Evolutionary conservation across 2,888 invertebrate species (phyloP), one percentile per base, ranked within the genome.

Genomic region (Melanophora roralis): DNA sequence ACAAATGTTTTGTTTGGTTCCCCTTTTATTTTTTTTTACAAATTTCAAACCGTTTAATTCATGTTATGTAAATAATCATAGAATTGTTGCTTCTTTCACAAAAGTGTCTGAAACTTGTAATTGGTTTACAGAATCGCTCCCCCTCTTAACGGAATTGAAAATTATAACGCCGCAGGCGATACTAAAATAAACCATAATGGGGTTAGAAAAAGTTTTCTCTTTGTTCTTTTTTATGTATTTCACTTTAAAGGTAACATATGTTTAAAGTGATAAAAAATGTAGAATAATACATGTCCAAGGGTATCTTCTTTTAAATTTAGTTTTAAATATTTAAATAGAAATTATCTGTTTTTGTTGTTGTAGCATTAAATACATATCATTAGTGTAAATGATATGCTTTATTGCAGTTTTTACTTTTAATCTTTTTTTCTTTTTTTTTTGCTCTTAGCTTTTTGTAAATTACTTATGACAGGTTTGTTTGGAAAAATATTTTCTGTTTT

Each of bases 61-160:
- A 55, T 62, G 64, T 67, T 76, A 80, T 67, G 71, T 49, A 80
- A 80, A 76, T 72, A 73, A 38, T 73, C 59, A 72, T 67, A 75
- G 65, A 72, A 74, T 76, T 76, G 80, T 80, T 80, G 80, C 71
- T 75, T 72, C 67, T 57, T 51, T 60, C 49, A 27, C 27, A 43
- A 51, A 47, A 45, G n/a, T 72, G 67, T 68, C 53, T 75, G 72
- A 43, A 76, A 62, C 23, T 64, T 51, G 62, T 72, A 80, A 76
- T 72, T 76, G 65, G 65, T 76, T 62, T 76, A 64, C 14, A 62
- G 51, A 57, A 68, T 57, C 67, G 51, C 27, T 59, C 32, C 14
- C 19, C 49, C 23, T 23, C 14, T 27, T 55, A 12, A 40, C 32
- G 9, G 11, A 72, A 72, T 76, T 57, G 72, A 72, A 80, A 72